These are phyloP conservation scores for Acleris holmiana DNA, from an alignment of 2,888 invertebrate genomes.

Conservation along the genomic window DNA sequence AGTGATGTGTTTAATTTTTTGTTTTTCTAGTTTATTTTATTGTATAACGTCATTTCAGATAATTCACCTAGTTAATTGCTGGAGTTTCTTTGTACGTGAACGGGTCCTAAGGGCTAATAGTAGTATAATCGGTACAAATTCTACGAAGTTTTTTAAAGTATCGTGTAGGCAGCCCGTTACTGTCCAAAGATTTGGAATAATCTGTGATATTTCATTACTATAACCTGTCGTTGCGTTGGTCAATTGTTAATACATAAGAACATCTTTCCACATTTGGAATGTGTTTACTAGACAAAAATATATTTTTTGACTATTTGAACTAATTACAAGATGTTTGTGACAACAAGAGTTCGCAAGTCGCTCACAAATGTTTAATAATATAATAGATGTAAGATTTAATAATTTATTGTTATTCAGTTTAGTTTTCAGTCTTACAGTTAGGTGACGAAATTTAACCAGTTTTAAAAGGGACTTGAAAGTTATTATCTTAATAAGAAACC, in stretches of 20 bases:
- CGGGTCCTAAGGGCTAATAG: slow-evolving; percentile 71
- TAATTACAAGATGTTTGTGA: slow-evolving; percentile 79
- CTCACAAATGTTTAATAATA: slow-evolving; percentile 78
- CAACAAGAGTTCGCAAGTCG: slow-evolving; percentile 75
- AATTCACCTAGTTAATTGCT: slow-evolving; percentile 72
- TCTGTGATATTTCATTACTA: slow-evolving; percentile 84
- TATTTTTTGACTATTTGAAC: slow-evolving; percentile 85
- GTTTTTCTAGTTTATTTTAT: slow-evolving; percentile 66
- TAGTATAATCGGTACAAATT: slow-evolving; percentile 73
- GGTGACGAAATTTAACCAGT: slow-evolving; percentile 84
- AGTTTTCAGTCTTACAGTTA: slow-evolving; percentile 79
- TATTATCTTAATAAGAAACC: slow-evolving; percentile 78
- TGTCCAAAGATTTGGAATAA: slow-evolving; percentile 83
- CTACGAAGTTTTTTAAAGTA: slow-evolving; percentile 57
- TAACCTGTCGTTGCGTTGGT: slow-evolving; percentile 83
- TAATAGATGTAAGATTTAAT: slow-evolving; percentile 83
- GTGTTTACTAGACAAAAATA: slow-evolving; percentile 82
- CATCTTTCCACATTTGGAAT: slow-evolving; percentile 68
- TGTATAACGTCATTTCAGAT: slow-evolving; percentile 72
- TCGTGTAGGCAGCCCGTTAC: slow-evolving; percentile 76
- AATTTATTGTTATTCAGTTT: slow-evolving; percentile 84
- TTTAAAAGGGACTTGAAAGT: slow-evolving; percentile 79
- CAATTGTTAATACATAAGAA: slow-evolving; percentile 82
- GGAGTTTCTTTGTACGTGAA: slow-evolving; percentile 78
- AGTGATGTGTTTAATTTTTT: slow-evolving; percentile 68